Evolutionary conservation across 1,140 invertebrate genomes (phyloP), one percentile per base, ranked within the genome.

Genomic region (Lepidurus apus): DNA sequence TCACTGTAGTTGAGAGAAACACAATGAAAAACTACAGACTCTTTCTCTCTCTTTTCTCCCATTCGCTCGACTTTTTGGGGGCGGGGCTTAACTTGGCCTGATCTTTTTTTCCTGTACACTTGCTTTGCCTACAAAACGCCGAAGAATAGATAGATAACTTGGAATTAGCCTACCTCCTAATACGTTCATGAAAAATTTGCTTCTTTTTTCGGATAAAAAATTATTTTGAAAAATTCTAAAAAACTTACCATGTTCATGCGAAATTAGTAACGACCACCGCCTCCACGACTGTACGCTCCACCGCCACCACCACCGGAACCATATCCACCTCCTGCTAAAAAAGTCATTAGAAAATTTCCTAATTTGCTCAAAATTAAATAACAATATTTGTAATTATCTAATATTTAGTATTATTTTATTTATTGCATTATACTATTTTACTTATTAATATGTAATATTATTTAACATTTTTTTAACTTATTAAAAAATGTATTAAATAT

Each of bases 61-160:
- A 42, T 13, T 21, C 74, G n/a, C 17, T 75, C 17, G 17, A 11
- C 17, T 65, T 21, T 65, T 21, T 9, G 17, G 17, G 17, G 53
- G 5, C 17, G 53, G 10, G 53, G 10, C 11, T 77, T 77, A 43
- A 44, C 34, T 47, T 44, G 24, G 47, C 75, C 34, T 45, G 43
- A 65, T 65, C 53, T 65, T 21, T 65, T 65, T 65, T 17, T 65
- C 34, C 53, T 65, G 53, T 65, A 65, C 75, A 42, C 43, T 11
- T 24, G 74, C 42, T 75, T 11, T 47, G 43, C 43, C 75, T 75
- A 77, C 9, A 42, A 34, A 77, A 77, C 75, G 75, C 75, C 53
- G 53, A 65, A 65, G 53, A 34, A 34, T 34, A 34, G 34, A 65
- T 17, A 65, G 53, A 65, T 65, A 65, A 65, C 53, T 65, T 65